Percentiles rank a stretch among this genome's conserved stretches.
Evolutionary conservation across 2,113 vertebrate genomes (phyloP).

Genomic region (Casuarius casuarius): DNA sequence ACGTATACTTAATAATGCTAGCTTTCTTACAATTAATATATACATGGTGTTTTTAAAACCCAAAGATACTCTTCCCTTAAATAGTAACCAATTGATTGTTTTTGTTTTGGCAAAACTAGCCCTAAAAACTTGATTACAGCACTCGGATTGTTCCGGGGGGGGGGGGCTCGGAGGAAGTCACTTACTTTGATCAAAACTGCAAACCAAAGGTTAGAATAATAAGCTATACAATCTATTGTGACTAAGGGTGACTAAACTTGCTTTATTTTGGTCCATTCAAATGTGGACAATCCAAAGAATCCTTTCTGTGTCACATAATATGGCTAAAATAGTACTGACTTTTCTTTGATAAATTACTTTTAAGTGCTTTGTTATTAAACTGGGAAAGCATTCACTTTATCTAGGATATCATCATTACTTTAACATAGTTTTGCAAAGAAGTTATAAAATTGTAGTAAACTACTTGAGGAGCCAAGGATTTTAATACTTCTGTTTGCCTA

Average conservation of each 20-base stretch:
- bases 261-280: conserved; percentile 35
- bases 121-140: background rate
- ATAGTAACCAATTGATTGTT: background rate
- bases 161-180: background rate
- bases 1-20: background rate
- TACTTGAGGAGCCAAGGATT: background rate
- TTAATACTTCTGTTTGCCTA: background rate
- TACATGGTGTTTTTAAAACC: background rate
- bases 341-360: background rate
- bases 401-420: background rate
- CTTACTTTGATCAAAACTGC: conserved; percentile 30
- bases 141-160: background rate
- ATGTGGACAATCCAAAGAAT: conserved; percentile 35
- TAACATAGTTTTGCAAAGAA: background rate
- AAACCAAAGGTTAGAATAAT: conserved; percentile 21
- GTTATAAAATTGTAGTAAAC: background rate
- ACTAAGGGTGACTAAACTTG: conserved; percentile 44
- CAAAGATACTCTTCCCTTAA: background rate
- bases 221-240: conserved; percentile 18
- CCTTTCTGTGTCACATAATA: background rate
- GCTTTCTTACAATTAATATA: background rate
- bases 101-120: background rate
- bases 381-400: background rate
- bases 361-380: background rate
- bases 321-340: conserved; percentile 22